phyloP scores from a whole-genome alignment of 2,113 vertebrate species.

The Podocnemis expansa region DNA sequence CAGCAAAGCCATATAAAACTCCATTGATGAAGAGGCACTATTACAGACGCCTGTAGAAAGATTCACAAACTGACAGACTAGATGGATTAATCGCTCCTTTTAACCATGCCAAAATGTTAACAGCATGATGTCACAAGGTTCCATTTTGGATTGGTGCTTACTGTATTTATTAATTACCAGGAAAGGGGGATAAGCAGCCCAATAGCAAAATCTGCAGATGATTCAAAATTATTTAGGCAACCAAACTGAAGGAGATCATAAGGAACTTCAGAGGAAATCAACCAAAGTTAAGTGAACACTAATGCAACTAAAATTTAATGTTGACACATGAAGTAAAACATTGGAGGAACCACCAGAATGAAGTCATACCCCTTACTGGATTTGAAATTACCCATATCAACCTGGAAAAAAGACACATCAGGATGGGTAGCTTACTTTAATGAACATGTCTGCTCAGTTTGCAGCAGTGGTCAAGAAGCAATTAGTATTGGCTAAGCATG shows the following conservation, averaged over 20 bases:
- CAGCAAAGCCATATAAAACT: not conserved
- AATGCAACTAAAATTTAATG: not conserved
- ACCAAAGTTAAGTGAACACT: not conserved
- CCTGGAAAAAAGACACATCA: not conserved
- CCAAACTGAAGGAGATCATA: not conserved
- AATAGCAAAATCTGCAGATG: not conserved
- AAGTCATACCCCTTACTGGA: not conserved
- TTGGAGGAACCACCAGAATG: not conserved
- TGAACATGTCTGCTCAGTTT: no score
- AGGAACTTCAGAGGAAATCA: rapidly evolving
- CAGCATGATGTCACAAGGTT: not conserved
- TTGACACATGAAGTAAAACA: not conserved
- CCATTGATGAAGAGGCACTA: not conserved
- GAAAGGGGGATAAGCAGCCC: not conserved
- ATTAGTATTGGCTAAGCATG: no score
- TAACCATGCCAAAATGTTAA: not conserved
- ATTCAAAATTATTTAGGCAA: not conserved
- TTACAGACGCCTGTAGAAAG: not conserved
- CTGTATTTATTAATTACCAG: not conserved
- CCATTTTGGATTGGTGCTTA: not conserved
- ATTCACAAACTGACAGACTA: not conserved
- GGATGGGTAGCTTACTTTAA: not conserved
- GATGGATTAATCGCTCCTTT: not conserved
- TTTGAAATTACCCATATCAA: not conserved
- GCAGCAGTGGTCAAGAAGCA: no score